A percentile compares a stretch with the other conserved stretches of the same genome.
Conservation (phyloP, 2,113 vertebrate species). For the Nothobranchius kuhntae region DNA sequence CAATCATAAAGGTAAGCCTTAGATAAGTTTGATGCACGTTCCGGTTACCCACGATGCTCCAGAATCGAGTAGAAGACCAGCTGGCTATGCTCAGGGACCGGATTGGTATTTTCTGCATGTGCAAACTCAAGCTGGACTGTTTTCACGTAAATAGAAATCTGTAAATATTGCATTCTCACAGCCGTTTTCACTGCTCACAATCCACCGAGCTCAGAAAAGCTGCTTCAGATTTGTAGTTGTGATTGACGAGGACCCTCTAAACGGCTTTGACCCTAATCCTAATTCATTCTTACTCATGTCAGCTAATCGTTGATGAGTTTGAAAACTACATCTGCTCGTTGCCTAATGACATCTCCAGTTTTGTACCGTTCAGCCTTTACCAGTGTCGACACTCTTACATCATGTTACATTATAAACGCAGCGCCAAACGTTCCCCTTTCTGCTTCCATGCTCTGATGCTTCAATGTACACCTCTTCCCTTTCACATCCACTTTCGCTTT, state of each 20-base stretch:
- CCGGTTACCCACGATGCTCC: too few species aligned
- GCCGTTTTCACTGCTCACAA: not conserved
- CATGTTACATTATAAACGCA: not conserved
- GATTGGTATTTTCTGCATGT: not conserved
- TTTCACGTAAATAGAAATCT: not conserved
- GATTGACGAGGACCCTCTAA: too few species aligned
- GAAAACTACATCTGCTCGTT: too few species aligned
- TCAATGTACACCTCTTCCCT: not conserved
- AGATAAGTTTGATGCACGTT: too few species aligned
- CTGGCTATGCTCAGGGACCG: not conserved
- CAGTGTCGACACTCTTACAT: not conserved
- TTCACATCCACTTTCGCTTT: constrained; percentile 7
- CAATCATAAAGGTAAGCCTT: too few species aligned
- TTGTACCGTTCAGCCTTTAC: not conserved
- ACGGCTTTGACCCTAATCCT: too few species aligned
- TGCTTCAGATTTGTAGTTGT: not conserved
- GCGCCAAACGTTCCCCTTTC: not conserved
- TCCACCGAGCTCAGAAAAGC: too few species aligned
- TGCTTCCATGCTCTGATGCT: not conserved
- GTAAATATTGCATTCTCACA: not conserved
- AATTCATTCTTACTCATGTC: too few species aligned
- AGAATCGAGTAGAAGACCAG: too few species aligned
- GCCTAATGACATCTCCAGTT: not conserved
- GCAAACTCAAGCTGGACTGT: not conserved
- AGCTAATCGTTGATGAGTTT: too few species aligned